Base-by-base conservation (phyloP, 2,797 vertebrate genomes). In the Sphenopsis melanotis region DNA sequence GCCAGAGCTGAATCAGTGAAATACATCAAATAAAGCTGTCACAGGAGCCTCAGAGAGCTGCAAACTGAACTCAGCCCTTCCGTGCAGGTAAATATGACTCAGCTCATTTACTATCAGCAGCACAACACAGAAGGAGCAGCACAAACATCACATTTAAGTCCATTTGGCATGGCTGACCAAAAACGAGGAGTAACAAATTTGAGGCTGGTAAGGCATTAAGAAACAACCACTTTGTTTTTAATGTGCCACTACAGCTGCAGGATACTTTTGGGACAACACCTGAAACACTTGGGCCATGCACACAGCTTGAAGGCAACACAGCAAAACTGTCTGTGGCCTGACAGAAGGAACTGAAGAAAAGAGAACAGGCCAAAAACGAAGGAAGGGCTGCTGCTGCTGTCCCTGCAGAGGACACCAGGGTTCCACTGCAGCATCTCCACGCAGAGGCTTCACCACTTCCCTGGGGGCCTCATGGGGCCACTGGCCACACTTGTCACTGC, bases 191-290 rank as follows among this genome's bases (percentile, higher is more conserved):
- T 70, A 41, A 59, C 1, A 3, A 12, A 55, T 72, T 77, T 77
- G 79, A 92, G 36, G 19, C 59, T 68, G 83, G 23, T 3, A 3
- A 12, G 2, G 15, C 27, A 19, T 55, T 78, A 85, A 88, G 79
- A 87, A 89, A 96, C 18, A 85, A 86, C 53, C 68, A 53, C 72
- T 75, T 32, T 22, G 39, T 22, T 95, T 83, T 42, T 32, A 7
- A 56, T 23, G 22, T 26, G 18, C n/a, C 50, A 12, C 69, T 50
- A 15, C 16, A 53, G 83, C 74, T 64, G 78, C 47, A 57, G 36
- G 30, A 37, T 9, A 21, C 61, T 36, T 21, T 12, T 11, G 27
- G 23, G 50, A 65, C 39, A 65, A 24, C 65, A 83, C 24, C 32
- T 68, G 59, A 56, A 61, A 56, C 26, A 2, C 12, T 20, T 14